Conservation (phyloP, 2,888 invertebrate genomes). For the Parochlus steinenii region DNA sequence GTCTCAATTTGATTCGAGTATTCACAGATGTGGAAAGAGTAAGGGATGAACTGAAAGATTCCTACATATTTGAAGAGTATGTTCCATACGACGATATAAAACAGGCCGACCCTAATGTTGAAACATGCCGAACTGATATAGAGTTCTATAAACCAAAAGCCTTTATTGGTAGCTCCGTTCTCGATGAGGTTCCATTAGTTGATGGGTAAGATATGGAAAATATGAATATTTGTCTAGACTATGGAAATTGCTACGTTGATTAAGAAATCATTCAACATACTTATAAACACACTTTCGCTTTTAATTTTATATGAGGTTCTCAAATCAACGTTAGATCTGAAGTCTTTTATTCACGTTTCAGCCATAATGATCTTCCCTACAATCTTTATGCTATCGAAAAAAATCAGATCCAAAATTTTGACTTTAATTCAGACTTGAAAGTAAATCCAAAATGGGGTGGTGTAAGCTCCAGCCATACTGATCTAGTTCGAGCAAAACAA, state of each 20-base stretch:
- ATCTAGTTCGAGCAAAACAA: slow-evolving; percentile 32
- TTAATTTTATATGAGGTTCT: too few species aligned
- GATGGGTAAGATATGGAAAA: slow-evolving; percentile 14
- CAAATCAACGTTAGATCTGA: too few species aligned
- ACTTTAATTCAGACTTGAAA: slow-evolving; percentile 27
- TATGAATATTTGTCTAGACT: too few species aligned
- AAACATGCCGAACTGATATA: slow-evolving; percentile 3
- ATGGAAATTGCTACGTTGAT: too few species aligned
- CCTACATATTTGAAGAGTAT: slow-evolving; percentile 3
- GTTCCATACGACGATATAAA: slow-evolving; percentile 7
- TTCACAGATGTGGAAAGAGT: slow-evolving; percentile 30
- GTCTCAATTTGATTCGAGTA: slow-evolving; percentile 32
- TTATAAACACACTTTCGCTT: too few species aligned
- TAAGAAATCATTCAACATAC: neutral
- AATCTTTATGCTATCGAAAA: slow-evolving; percentile 26
- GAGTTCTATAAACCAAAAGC: neutral
- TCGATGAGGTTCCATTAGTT: slow-evolving; percentile 13
- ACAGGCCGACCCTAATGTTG: neutral
- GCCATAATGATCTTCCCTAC: slow-evolving; percentile 35
- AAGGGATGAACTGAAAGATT: slow-evolving; percentile 23
- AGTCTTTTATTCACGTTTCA: too few species aligned
- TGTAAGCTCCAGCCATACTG: slow-evolving; percentile 30
- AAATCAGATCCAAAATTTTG: slow-evolving; percentile 29
- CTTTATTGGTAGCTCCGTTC: slow-evolving; percentile 12
- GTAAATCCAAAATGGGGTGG: slow-evolving; percentile 25